Percentiles rank a stretch among this genome's conserved stretches.
Conservation (phyloP, 1,140 invertebrate species). For the Drosophila kepulauana region DNA sequence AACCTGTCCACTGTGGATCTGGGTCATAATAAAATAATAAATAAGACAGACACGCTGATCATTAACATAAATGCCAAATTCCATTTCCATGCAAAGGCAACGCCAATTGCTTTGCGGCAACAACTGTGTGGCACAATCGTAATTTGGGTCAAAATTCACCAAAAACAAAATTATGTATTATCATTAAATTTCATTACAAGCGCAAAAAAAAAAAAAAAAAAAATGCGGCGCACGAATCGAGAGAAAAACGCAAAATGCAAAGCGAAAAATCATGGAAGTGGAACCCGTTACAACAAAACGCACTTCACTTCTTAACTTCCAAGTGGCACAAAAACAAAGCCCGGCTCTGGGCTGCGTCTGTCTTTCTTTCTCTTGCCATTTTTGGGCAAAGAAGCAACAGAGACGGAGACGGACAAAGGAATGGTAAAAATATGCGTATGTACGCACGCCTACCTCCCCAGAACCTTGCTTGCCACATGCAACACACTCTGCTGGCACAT, state of each 20-base stretch:
- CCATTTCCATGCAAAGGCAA: slow-evolving; percentile 39
- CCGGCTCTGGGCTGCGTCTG: slow-evolving; percentile 26
- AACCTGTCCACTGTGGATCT: slow-evolving; percentile 18
- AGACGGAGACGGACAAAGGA: slow-evolving; percentile 32
- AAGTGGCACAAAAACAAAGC: slow-evolving; percentile 51
- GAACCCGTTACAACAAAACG: slow-evolving; percentile 59
- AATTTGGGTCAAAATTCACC: slow-evolving; percentile 76
- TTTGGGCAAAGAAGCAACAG: slow-evolving; percentile 36
- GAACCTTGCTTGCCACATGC: slow-evolving; percentile 19
- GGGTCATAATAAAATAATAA: slow-evolving; percentile 39
- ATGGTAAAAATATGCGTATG: slow-evolving; percentile 32
- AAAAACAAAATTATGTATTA: slow-evolving; percentile 74
- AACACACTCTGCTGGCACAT: not conserved
- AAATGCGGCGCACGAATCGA: slow-evolving; percentile 21
- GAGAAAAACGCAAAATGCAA: slow-evolving; percentile 30
- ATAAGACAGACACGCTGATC: slow-evolving; percentile 27
- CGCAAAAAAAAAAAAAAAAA: slow-evolving; percentile 48
- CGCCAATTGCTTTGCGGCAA: slow-evolving; percentile 11
- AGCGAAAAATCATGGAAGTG: slow-evolving; percentile 54
- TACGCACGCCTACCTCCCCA: slow-evolving; percentile 32
- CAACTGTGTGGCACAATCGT: slow-evolving; percentile 51
- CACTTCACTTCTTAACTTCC: slow-evolving; percentile 37
- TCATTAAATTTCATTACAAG: slow-evolving; percentile 81
- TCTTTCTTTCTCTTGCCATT: slow-evolving; percentile 20
- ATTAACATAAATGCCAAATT: slow-evolving; percentile 71